Base-by-base conservation (phyloP, 2,113 vertebrate genomes). In the Rhodinocichla rosea region DNA sequence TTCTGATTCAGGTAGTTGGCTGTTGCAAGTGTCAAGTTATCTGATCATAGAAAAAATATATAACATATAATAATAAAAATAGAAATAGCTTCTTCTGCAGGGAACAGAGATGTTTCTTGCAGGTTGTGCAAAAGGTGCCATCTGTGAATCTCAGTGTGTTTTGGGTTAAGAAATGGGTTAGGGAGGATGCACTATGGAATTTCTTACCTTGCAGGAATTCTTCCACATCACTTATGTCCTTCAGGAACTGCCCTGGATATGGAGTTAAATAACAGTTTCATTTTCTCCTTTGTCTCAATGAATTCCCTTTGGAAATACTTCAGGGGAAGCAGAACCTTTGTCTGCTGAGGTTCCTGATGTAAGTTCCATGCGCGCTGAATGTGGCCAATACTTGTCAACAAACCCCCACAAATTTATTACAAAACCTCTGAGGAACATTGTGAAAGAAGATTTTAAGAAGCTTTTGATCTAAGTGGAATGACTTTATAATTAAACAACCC, bases 311-410 rank as follows among this genome's bases (percentile, higher is more conserved):
- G 64, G 33, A 69, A 73, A 32, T 45, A 11, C 4, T 76, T 57
- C 5, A 37, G 21, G 49, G 26, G 53, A 40, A 68, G 24, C n/a
- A 67, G 35, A 75, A 15, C 42, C 57, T 62, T 28, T 62, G 21
- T 24, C 15, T 65, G 3, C 17, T 7, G 3, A 45, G 22, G 19
- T 32, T 73, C 44, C 44, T 40, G 11, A 24, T 35, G 39, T 15
- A n/a, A 44, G 19, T 69, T 77, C 7, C 33, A 19, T 0, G 0
- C n/a, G 35, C 49, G 5, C 8, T 13, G 17, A 62, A 28, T 15
- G 30, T 64, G 55, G 7, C 50, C 17, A 67, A 4, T 56, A 18
- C 11, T 62, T 87, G 47, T 35, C 17, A 30, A 64, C 81, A 62
- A 35, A 57, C 0, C 2, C 8, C 15, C 21, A 30, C 11, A 14